These are phyloP conservation scores for Cygnus buccinator DNA, from an alignment of 2,113 vertebrate genomes.

Conservation along the genomic window DNA sequence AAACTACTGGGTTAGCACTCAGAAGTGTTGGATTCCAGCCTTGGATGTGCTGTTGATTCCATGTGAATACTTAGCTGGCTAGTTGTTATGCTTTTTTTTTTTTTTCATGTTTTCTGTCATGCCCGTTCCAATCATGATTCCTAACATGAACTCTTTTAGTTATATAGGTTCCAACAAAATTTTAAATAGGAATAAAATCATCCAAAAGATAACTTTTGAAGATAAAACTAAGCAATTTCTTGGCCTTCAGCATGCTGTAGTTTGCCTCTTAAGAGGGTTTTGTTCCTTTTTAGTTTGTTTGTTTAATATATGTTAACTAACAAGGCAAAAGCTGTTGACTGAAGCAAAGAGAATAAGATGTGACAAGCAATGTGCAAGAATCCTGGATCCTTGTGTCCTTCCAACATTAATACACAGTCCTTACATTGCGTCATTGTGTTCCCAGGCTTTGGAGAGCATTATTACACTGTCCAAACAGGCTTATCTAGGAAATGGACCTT, in stretches of 20 bases:
- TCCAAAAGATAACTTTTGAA: not conserved
- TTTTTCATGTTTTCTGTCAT: not conserved
- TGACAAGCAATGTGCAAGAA: not conserved
- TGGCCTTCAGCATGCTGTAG: not conserved
- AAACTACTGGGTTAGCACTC: not conserved
- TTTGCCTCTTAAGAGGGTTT: not conserved
- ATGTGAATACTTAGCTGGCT: not conserved
- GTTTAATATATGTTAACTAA: not conserved
- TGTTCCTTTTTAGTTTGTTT: not conserved
- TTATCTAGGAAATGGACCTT: not conserved
- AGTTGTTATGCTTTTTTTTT: not conserved
- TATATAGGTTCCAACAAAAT: not conserved
- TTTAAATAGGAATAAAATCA: not conserved
- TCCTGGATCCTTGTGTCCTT: not conserved
- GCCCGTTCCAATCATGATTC: not conserved
- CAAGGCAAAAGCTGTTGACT: not conserved
- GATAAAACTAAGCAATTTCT: not conserved
- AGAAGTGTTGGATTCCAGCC: not conserved
- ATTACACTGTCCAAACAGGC: rapidly evolving
- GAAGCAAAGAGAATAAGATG: not conserved
- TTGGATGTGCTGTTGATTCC: not conserved
- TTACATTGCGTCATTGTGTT: not conserved
- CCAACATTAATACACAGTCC: not conserved
- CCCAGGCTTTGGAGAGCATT: not conserved
- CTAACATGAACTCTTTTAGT: not conserved